Evolutionary conservation across 2,113 vertebrate species (phyloP), one percentile per base, ranked within the genome.

Genomic region (Electrona antarctica): DNA sequence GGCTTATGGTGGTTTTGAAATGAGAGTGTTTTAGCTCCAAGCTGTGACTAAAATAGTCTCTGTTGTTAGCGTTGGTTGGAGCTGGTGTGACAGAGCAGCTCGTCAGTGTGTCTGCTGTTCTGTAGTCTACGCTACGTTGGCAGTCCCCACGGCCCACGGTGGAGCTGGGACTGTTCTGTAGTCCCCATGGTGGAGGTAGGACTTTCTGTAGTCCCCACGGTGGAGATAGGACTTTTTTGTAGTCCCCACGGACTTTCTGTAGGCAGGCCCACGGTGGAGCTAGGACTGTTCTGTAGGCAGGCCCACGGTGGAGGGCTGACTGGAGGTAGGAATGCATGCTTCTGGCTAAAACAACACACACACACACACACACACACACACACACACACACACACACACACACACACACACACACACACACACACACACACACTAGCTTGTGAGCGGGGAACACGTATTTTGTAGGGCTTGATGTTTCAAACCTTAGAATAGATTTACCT

Each of bases 1-100:
- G 68, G 48, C 55, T 62, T 68, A 67, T n/a, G 55, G 62, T 68
- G n/a, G 68, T 65, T 64, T 45, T 59, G 21, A 70, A 80, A 80
- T 69, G 14, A 67, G 7, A 76, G 58, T 56, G 58, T 71, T 57
- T 68, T 56, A 61, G 13, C 48, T 10, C 59, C 15, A 14, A 33
- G 48, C 58, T 50, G 15, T 57, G 3, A 41, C 21, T 21, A 41
- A 41, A 41, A 41, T 41, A 41, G 33, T 41, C 33, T 41, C 33
- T 76, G 65, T 69, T 49, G 57, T 80, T 13, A 47, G 56, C 54
- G 64, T 76, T 73, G 73, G 69, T 21, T 21, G 21, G 59, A 41
- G 66, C n/a, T 41, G 3, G 33, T 41, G 41, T 68, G 62, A 68
- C 54, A 8, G 49, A 73, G 7, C 45, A 69, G 62, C 45, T 14